These are phyloP conservation scores for Gymnogyps californianus DNA, from an alignment of 2,113 vertebrate genomes.

Conservation along the genomic window DNA sequence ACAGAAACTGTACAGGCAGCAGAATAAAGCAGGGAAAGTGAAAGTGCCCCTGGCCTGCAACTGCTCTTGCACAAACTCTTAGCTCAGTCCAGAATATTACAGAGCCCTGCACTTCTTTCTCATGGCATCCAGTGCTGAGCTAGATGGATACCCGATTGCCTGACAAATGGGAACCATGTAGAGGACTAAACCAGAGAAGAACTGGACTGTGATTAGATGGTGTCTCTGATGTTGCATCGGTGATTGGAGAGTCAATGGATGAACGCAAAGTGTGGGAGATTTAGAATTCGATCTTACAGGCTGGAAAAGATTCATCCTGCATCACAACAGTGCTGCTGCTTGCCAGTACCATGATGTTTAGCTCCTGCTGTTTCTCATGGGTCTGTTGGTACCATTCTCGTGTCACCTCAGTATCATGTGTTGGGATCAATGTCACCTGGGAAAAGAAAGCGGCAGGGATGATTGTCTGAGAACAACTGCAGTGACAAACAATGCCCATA, in stretches of 20 bases:
- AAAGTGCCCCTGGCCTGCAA: constrained; percentile 47
- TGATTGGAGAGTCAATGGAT: constrained; percentile 41
- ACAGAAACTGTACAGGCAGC: constrained; percentile 34
- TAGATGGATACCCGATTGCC: constrained; percentile 28
- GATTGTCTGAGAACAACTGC: constrained; percentile 3
- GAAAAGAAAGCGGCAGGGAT: constrained; percentile 31
- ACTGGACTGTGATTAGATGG: constrained; percentile 54
- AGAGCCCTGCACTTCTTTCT: constrained; percentile 31
- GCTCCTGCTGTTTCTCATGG: constrained; percentile 94
- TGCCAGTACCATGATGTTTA: constrained; percentile 96
- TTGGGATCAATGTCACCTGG: constrained; percentile 97
- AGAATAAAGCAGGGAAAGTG: constrained; percentile 44
- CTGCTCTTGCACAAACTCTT: constrained; percentile 45
- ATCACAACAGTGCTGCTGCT: constrained; percentile 99
- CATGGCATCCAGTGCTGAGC: constrained; percentile 37
- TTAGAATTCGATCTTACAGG: constrained; percentile 99
- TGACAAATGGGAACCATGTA: constrained; percentile 53
- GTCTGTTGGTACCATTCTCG: constrained; percentile 99
- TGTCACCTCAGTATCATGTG: constrained; percentile 96
- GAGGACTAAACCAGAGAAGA: constrained; percentile 51
- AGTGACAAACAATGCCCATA: constrained; percentile 8
- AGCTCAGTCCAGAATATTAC: constrained; percentile 47
- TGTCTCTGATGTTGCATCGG: constrained; percentile 47
- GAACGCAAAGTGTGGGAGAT: constrained; percentile 43
- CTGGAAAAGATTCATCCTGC: constrained; percentile 98